Evolutionary conservation across 2,797 vertebrate species (phyloP).

Genomic region (Sebastes dallii): DNA sequence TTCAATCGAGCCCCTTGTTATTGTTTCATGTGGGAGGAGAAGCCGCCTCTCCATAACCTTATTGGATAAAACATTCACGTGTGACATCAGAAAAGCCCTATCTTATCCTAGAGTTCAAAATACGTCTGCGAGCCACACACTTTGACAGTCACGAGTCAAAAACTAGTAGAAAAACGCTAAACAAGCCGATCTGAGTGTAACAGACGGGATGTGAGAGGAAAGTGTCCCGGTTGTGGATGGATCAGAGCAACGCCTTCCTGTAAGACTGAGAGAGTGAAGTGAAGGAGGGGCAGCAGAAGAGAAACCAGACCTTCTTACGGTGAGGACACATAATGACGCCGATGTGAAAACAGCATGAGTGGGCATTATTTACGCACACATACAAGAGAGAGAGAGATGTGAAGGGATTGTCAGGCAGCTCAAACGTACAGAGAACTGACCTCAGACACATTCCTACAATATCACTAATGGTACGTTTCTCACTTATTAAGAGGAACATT

Average conservation of each 20-base stretch:
- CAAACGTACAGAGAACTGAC: constrained; percentile 57
- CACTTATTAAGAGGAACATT: constrained; percentile 41
- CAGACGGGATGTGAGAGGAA: constrained; percentile 44
- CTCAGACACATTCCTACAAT: constrained; percentile 67
- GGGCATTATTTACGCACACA: constrained; percentile 29
- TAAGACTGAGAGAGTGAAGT: constrained; percentile 11
- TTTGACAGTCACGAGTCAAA: constrained; percentile 64
- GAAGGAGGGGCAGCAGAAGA: constrained; percentile 19
- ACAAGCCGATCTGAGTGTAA: constrained; percentile 56
- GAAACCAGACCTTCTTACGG: constrained; percentile 28
- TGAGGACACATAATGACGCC: constrained; percentile 14
- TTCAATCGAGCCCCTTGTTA: constrained; percentile 55
- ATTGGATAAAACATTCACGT: constrained; percentile 70
- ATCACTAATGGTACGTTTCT: constrained; percentile 40
- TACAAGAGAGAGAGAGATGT: constrained; percentile 39
- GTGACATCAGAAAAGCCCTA: constrained; percentile 69
- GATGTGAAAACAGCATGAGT: constrained; percentile 23
- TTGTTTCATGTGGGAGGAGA: constrained; percentile 44
- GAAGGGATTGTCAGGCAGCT: constrained; percentile 71
- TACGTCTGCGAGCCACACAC: constrained; percentile 53
- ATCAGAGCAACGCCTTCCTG: constrained; percentile 33
- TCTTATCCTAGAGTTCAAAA: constrained; percentile 63
- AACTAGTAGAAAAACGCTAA: constrained; percentile 54
- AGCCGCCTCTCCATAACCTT: constrained; percentile 46
- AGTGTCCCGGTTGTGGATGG: constrained; percentile 45